Evolutionary conservation across 2,113 vertebrate genomes (phyloP).

Genomic region (Eubucco bourcierii): DNA sequence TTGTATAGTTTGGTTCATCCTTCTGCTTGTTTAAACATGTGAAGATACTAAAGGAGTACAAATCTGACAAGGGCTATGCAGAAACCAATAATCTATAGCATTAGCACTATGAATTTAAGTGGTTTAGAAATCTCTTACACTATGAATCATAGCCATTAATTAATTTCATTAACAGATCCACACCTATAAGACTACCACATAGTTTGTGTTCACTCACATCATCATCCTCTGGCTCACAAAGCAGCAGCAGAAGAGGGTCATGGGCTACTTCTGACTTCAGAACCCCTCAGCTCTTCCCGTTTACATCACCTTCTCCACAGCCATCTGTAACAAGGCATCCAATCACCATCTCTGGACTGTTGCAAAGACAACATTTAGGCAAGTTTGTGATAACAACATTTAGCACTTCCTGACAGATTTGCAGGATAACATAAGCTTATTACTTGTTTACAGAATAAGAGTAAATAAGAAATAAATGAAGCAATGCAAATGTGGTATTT

Average conservation of each 20-base stretch:
- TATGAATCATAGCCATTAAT: background rate
- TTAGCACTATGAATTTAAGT: background rate
- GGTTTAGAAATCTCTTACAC: background rate
- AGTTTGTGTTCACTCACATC: background rate
- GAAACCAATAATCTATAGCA: background rate
- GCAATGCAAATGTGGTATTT: background rate
- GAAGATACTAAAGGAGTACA: background rate
- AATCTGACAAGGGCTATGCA: background rate
- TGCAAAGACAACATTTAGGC: constrained; percentile 70
- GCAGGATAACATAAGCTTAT: background rate
- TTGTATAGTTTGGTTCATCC: background rate
- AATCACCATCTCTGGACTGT: constrained; percentile 67
- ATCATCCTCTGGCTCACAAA: background rate
- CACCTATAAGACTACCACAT: constrained; percentile 33
- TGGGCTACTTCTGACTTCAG: background rate
- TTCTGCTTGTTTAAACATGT: background rate
- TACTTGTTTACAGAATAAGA: background rate
- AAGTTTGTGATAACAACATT: background rate
- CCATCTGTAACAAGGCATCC: constrained; percentile 17
- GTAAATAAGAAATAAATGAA: background rate
- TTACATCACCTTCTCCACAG: constrained; percentile 33
- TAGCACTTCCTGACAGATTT: background rate
- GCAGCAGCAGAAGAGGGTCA: background rate
- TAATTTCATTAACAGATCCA: constrained; percentile 57
- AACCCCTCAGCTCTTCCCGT: background rate